Evolutionary conservation across 2,797 vertebrate species (phyloP).

Genomic region (Rhabdomys pumilio): DNA sequence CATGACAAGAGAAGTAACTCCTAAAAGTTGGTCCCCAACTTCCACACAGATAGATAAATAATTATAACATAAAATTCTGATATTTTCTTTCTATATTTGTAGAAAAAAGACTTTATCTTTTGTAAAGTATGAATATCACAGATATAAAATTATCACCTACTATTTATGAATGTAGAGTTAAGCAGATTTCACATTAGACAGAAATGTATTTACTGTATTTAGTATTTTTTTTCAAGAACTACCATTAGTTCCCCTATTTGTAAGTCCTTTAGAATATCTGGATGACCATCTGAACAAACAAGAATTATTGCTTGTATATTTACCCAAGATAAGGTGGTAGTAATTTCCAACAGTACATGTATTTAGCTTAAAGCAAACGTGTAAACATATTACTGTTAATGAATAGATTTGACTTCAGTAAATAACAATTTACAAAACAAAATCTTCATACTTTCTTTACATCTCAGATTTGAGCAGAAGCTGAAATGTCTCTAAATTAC

Average conservation of each 20-base stretch:
- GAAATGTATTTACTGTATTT: not conserved
- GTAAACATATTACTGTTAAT: not conserved
- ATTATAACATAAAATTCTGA: not conserved
- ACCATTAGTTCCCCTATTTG: not conserved
- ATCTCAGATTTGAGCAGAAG: not conserved
- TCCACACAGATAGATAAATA: not conserved
- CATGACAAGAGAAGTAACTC: not conserved
- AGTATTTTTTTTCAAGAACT: not conserved
- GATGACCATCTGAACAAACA: not conserved
- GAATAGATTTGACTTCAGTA: not conserved
- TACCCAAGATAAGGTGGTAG: not conserved
- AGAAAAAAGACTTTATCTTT: not conserved
- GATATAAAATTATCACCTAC: not conserved
- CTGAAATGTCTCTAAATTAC: not conserved
- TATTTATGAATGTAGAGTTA: not conserved
- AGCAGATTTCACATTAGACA: not conserved
- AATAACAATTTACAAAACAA: conserved; percentile 1
- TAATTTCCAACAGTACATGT: no score
- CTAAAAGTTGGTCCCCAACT: not conserved
- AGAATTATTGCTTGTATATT: conserved; percentile 16
- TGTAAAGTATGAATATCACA: not conserved
- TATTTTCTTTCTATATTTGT: not conserved
- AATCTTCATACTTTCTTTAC: not conserved
- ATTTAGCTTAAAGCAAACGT: not conserved
- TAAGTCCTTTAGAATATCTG: conserved; percentile 25